A percentile compares a stretch with the other conserved stretches of the same genome.
These are phyloP conservation scores for Spilogale gracilis DNA, from an alignment of 2,113 vertebrate genomes.

Conservation along the genomic window DNA sequence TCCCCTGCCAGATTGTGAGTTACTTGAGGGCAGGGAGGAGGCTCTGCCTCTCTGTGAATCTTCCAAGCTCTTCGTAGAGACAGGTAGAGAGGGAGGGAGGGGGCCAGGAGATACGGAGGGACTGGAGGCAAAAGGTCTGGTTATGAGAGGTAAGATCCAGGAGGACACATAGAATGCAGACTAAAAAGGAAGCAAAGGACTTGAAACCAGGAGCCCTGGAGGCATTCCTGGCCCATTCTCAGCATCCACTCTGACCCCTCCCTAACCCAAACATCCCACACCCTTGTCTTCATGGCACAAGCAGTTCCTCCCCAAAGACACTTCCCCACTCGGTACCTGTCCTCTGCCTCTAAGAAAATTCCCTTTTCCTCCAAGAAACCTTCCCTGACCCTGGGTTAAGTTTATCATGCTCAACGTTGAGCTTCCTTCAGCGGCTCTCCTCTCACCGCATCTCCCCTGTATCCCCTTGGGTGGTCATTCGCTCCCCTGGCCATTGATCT, in stretches of 20 bases:
- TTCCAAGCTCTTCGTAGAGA: background rate
- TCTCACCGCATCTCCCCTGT: background rate
- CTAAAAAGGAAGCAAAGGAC: background rate
- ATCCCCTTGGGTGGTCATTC: background rate
- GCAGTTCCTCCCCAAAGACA: background rate
- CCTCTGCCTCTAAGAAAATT: background rate
- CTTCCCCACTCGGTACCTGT: background rate
- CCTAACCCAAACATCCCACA: background rate
- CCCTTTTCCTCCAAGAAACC: background rate
- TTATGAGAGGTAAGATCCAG: background rate
- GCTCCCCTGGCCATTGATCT: background rate
- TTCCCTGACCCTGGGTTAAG: background rate
- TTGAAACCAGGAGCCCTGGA: background rate
- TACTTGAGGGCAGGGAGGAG: background rate
- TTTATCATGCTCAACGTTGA: background rate
- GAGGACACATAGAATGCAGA: no score
- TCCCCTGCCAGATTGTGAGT: no score
- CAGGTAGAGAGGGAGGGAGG: background rate
- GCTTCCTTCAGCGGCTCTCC: no score
- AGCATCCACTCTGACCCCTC: background rate
- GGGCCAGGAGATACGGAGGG: background rate
- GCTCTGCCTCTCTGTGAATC: background rate
- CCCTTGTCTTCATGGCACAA: background rate
- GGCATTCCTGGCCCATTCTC: background rate
- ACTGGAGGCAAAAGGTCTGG: background rate